A percentile compares a stretch with the other conserved stretches of the same genome.
Conservation (phyloP, 2,797 vertebrate species). For the Crax fasciolata region DNA sequence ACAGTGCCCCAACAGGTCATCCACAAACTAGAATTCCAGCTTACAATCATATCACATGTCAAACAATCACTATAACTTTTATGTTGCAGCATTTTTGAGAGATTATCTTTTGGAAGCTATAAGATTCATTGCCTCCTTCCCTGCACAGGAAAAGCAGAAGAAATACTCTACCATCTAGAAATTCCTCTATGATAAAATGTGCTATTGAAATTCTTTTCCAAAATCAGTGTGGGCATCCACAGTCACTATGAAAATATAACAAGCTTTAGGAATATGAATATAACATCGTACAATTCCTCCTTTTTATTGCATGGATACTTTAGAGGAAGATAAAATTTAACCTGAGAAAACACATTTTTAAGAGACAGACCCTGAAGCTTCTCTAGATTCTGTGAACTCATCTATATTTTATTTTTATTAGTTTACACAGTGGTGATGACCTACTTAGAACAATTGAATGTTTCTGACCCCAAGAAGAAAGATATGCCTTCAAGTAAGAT, state of each 20-base stretch:
- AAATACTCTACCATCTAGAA: background rate
- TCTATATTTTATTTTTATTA: background rate
- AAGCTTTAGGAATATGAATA: background rate
- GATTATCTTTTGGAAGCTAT: background rate
- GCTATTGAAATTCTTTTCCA: background rate
- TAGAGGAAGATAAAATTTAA: background rate
- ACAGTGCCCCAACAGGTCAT: background rate
- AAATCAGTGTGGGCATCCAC: background rate
- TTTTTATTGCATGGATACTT: background rate
- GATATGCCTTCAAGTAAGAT: background rate
- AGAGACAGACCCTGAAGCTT: background rate
- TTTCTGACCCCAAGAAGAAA: background rate
- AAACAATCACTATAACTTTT: background rate
- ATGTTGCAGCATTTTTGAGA: background rate
- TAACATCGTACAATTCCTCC: background rate
- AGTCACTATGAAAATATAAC: background rate
- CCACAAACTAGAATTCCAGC: background rate
- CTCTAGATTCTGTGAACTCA: background rate
- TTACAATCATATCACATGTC: background rate
- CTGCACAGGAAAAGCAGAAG: background rate
- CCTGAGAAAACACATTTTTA: background rate
- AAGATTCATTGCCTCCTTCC: background rate
- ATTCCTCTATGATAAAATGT: background rate
- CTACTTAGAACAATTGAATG: background rate
- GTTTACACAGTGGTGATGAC: background rate